Percentiles rank a stretch among this genome's conserved stretches.
Evolutionary conservation across 2,113 vertebrate genomes (phyloP).

Genomic region (Strix aluco): DNA sequence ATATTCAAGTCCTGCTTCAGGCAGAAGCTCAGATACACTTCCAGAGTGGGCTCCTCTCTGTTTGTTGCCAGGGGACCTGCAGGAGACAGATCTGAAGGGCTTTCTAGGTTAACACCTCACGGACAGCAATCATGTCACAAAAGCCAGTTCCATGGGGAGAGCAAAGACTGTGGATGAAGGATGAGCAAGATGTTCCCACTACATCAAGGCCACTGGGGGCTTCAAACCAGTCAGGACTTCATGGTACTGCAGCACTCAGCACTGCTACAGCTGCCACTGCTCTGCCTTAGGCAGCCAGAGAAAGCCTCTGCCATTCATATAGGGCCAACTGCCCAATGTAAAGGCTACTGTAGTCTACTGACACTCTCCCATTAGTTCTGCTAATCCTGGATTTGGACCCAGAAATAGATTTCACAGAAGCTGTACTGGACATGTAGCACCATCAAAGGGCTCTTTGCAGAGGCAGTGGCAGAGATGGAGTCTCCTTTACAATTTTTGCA

Average conservation of each 20-base stretch:
- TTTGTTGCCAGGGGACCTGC: background rate
- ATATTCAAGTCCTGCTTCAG: background rate
- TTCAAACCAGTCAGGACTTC: background rate
- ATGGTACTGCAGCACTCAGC: background rate
- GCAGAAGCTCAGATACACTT: background rate
- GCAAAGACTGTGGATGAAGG: background rate
- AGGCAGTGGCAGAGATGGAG: background rate
- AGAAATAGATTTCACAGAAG: background rate
- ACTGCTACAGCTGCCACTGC: background rate
- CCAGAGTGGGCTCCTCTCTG: background rate
- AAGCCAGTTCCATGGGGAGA: background rate
- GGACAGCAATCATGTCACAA: background rate
- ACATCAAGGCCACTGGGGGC: background rate
- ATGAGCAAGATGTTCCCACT: background rate
- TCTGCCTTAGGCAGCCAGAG: background rate
- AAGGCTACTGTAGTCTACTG: background rate
- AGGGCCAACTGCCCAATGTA: background rate
- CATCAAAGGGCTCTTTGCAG: background rate
- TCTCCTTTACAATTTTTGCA: background rate
- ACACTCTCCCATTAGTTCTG: background rate
- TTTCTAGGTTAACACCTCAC: background rate
- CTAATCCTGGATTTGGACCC: background rate
- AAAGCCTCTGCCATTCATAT: background rate
- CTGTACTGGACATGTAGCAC: background rate
- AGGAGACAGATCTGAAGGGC: background rate